Conservation (phyloP, 64 coral and sea anemone genomes). For the Porites lutea region DNA sequence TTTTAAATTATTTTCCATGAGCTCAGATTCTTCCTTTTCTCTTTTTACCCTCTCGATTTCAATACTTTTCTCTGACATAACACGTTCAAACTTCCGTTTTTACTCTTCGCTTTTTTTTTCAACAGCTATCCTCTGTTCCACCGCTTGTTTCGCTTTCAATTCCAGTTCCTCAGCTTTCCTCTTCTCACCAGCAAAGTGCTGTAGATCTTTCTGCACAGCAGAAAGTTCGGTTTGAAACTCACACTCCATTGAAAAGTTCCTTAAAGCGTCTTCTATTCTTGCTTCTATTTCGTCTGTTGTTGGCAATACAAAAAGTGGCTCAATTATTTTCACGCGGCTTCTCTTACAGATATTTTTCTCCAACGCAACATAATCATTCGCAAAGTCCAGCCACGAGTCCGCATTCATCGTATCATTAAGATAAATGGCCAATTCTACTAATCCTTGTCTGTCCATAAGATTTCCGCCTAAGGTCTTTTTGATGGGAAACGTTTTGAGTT, state of each 20-base stretch:
- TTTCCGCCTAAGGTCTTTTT: conserved; percentile 16
- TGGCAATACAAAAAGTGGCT: conserved; percentile 20
- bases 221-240: too few species aligned
- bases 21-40: not conserved
- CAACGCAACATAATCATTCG: conserved; percentile 40
- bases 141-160: conserved; percentile 11
- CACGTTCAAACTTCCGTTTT: conserved; percentile 8
- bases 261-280: not conserved
- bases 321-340: conserved; percentile 24
- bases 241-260: not conserved
- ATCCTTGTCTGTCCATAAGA: conserved; percentile 23
- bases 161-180: not conserved
- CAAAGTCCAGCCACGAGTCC: conserved; percentile 50
- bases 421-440: conserved; percentile 9
- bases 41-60: not conserved
- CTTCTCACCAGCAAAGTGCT: too few species aligned
- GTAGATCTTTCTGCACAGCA: too few species aligned
- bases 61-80: not conserved
- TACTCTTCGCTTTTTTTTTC: conserved; percentile 36
- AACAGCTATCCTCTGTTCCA: not conserved
- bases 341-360: conserved; percentile 58
- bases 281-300: not conserved
- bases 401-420: conserved; percentile 32
- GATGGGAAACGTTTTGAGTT: conserved; percentile 16
- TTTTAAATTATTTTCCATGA: not conserved